Base-by-base conservation (phyloP, 1,140 invertebrate genomes). In the Spodoptera litura region DNA sequence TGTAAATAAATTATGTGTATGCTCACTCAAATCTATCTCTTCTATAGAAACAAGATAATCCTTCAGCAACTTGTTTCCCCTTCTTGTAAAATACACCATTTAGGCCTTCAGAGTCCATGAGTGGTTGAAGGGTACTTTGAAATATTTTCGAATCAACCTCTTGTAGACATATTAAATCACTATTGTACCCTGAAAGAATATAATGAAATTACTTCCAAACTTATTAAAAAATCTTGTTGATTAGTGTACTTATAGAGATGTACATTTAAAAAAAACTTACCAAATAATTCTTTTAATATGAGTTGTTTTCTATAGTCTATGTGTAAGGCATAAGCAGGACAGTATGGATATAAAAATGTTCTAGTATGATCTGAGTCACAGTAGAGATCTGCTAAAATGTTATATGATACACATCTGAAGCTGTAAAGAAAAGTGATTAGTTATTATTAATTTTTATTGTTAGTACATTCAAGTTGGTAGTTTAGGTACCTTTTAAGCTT, bases 161-260 rank as follows among this genome's bases (percentile, higher is more conserved):
- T 96, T 99, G 98, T 12, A 99, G 93, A 87, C 98, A 99, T 52
- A 99, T 95, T 59, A 99, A 95, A 93, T 99, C 98, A 44, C 96
- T 96, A 95, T 99, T 97, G 85, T 98, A 99, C 15, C 98, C 98
- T 96, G 81, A 72, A 93, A 93, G 61, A 52, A 64, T 79, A 70
- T n/a, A 72, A 15, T 59, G 58, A 52, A 72, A 27, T 55, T 74
- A 53, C 44, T 62, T 81, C 77, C 49, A 79, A 27, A 31, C 27
- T 52, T 15, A 53, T 75, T 9, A 68, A 25, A 9, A 8, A 59
- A 20, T 20, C 20, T 20, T 20, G 56, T 10, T 20, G 2, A 6
- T 25, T 20, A 27, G 4, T 20, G 9, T 58, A 58, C 4, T 11
- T 59, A 1, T 25, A 20, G 4, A 25, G 20, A 4, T 59, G n/a